phyloP scores from a whole-genome alignment of 2,113 vertebrate genomes.

The Dromiciops gliroides region DNA sequence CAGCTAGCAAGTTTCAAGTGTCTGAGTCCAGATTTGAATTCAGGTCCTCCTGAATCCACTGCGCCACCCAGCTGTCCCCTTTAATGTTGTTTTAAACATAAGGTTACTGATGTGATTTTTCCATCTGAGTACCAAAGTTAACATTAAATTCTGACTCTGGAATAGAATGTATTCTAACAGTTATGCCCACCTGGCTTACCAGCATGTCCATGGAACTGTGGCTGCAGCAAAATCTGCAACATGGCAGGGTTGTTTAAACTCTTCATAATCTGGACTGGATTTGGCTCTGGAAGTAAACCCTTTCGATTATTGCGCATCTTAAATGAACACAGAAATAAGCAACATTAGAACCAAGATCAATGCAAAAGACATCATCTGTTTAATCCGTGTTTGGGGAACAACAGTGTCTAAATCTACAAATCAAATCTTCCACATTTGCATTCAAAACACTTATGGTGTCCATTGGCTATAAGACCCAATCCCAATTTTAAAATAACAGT shows the following conservation, averaged over 20 bases:
- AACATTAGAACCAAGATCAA: constrained; percentile 39
- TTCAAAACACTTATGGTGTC: neutral
- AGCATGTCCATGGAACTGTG: constrained; percentile 85
- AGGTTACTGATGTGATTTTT: neutral
- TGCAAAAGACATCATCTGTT: constrained; percentile 3
- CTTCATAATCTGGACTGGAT: constrained; percentile 94
- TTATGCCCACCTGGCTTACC: constrained; percentile 88
- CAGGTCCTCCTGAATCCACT: too few species aligned
- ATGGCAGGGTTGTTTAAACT: constrained; percentile 96
- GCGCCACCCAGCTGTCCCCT: too few species aligned
- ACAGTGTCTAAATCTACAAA: neutral
- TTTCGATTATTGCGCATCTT: constrained; percentile 95
- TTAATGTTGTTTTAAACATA: neutral
- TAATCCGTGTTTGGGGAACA: constrained; percentile 3
- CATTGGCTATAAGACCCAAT: neutral
- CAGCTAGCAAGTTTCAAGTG: too few species aligned
- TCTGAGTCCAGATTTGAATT: too few species aligned
- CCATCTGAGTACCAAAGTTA: neutral
- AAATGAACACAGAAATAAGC: constrained; percentile 69
- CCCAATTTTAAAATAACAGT: neutral
- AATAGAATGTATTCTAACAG: accelerated
- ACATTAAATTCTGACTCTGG: neutral
- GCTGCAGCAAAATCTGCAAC: constrained; percentile 94
- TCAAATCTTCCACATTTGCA: neutral
- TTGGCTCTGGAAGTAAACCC: constrained; percentile 95